Evolutionary conservation across 92 coral and sea anemone genomes (phyloP).

Genomic region (Phenganax subtilis): DNA sequence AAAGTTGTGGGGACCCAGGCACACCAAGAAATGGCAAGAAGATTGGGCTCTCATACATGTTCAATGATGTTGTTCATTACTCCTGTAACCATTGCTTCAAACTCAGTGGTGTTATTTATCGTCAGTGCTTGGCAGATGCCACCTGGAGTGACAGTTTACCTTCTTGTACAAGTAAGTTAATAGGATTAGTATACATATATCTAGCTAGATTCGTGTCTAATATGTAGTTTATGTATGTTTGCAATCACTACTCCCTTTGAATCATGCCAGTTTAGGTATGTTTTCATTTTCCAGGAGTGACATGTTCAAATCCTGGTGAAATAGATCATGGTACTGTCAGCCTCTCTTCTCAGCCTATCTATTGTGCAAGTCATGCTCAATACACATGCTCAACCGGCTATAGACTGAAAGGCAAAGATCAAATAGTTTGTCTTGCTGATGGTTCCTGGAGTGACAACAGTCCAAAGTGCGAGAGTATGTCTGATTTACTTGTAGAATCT

Average conservation of each 20-base stretch:
- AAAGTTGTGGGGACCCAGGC: constrained; percentile 80
- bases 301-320: constrained; percentile 59
- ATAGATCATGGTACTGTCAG: constrained; percentile 51
- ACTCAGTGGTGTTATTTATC: constrained; percentile 46
- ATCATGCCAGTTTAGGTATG: neutral
- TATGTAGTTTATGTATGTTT: neutral
- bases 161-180: constrained; percentile 51
- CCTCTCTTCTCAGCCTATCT: constrained; percentile 55
- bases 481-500: neutral
- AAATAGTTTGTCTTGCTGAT: constrained; percentile 56
- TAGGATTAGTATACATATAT: too few species aligned
- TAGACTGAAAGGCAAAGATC: constrained; percentile 49
- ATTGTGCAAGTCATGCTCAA: constrained; percentile 41
- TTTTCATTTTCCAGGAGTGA: constrained; percentile 45
- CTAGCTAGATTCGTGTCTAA: too few species aligned
- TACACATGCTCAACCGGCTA: constrained; percentile 64
- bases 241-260: neutral
- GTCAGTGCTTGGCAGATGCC: constrained; percentile 54
- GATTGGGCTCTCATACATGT: constrained; percentile 58
- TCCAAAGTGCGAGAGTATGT: constrained; percentile 61
- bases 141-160: constrained; percentile 63
- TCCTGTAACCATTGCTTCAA: constrained; percentile 56
- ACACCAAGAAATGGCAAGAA: constrained; percentile 68
- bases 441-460: constrained; percentile 72
- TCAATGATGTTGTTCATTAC: constrained; percentile 51